Base-by-base conservation (phyloP, 2,888 invertebrate species). In the Perizoma flavofasciatum region DNA sequence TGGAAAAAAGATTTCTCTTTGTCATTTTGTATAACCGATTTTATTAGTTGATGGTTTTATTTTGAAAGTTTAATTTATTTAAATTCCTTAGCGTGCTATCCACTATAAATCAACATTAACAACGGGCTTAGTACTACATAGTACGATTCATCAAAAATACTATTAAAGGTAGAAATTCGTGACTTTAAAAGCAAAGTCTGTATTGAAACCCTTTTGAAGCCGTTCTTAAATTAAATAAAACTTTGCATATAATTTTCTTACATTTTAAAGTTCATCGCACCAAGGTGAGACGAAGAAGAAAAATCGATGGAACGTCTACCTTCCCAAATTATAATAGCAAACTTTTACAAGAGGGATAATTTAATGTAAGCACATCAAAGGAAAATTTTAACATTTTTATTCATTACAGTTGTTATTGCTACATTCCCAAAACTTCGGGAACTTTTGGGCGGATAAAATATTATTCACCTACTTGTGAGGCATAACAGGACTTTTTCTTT, bases 371-470 rank as follows among this genome's bases (percentile, higher is more conserved):
- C 68, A 73, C 68, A 75, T 75, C 65, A 66, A 76, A 73, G 70
- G 73, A 77, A 76, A 70, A 66, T 77, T 60, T 46, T 35, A 61
- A 71, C 63, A 68, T 74, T 75, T 75, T 74, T 75, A 74, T 78
- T 79, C 69, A 74, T 75, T 73, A 74, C 48, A 67, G 68, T 72
- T 67, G 63, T 72, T 78, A 71, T 71, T 70, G 62, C 66, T 67
- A 49, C 32, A 55, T 61, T 22, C 62, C 49, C 37, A 37, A 49
- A 71, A 70, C 50, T 69, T 69, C 45, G 47, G 22, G 22, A 51
- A 47, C 45, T 67, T 65, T 48, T 44, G 53, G 51, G 61, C 63
- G 54, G 52, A 46, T 61, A 49, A 66, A 67, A 70, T 60, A 67
- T 67, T 62, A 53, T 64, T 60, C 49, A 60, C 59, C 49, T 41